Evolutionary conservation across 2,113 vertebrate genomes (phyloP).

Genomic region (Edolisoma coerulescens): DNA sequence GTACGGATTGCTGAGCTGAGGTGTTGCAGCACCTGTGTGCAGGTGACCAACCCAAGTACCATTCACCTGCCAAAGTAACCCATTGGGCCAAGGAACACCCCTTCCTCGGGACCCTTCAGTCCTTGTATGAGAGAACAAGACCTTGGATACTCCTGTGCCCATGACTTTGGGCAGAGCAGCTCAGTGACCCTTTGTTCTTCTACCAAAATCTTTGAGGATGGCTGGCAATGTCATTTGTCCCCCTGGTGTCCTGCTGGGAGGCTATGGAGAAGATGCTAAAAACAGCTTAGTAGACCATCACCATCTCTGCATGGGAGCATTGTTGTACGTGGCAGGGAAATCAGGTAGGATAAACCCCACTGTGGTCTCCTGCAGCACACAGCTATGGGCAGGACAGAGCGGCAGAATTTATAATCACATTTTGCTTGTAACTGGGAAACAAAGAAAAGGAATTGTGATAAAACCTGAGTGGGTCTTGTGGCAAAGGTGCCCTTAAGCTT

Average conservation of each 20-base stretch:
- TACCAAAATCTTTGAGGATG: not conserved
- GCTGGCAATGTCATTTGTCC: not conserved
- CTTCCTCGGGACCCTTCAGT: not conserved
- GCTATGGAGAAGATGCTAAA: not conserved
- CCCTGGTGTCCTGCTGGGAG: not conserved
- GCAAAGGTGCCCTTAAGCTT: not conserved
- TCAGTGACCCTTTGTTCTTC: not conserved
- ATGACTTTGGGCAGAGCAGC: not conserved
- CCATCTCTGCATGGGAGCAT: fast-evolving
- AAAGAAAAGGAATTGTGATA: not conserved
- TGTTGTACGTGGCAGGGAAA: not conserved
- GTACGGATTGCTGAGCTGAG: not conserved
- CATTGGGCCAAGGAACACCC: fast-evolving
- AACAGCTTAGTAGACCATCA: not conserved
- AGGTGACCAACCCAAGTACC: not conserved
- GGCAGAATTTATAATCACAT: not conserved
- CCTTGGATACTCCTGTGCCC: not conserved
- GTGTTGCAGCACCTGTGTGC: not conserved
- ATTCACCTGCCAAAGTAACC: not conserved
- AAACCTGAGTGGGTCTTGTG: not conserved
- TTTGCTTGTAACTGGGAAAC: not conserved
- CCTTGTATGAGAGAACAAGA: not conserved
- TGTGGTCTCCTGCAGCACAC: not conserved
- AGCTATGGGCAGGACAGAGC: not conserved
- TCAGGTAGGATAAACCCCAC: not conserved